Evolutionary conservation across 2,113 vertebrate species (phyloP), one percentile per base, ranked within the genome.

Genomic region (Odontophorus gujanensis): DNA sequence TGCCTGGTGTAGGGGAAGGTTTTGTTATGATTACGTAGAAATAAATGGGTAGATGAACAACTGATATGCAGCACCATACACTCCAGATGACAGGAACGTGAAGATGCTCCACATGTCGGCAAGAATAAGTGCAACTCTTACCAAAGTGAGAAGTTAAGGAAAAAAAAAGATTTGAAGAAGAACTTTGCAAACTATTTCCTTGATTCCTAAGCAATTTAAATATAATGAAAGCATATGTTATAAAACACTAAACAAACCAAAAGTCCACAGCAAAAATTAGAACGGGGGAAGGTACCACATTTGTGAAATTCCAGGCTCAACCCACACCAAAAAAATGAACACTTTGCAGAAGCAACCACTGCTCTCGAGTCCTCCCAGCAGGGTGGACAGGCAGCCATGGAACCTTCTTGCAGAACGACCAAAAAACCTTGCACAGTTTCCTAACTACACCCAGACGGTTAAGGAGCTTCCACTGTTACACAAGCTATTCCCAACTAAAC

Each of bases 1-100:
- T 99, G 99, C 99, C 99, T 99, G 95, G 38, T 24, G 25, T 2
- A 22, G 22, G 67, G 8, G n/a, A 66, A 38, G 32, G 43, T 45
- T 38, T 25, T 0, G 71, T 92, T 8, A 93, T 18, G 13, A 16
- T 43, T 9, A 55, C 1, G 43, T 2, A 45, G 61, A 71, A 50
- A 68, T 14, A 32, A 47, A 30, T 0, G 4, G 51, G 42, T 7
- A 38, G 20, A 21, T 1, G 4, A 67, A 48, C 66, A 55, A 25
- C 18, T 7, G 8, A 1, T 0, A 20, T 2, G 63, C 9, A 25
- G 13, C 53, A 42, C 3, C 74, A 66, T 32, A 30, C 48, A 4
- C 0, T 24, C 11, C 47, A 42, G 53, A 15, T 1, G 11, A 40
- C 40, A 38, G 24, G 32, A 15, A 3, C 26, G 4, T 48, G 65